Percentiles rank a stretch among this genome's conserved stretches.
Evolutionary conservation across 1,140 invertebrate genomes (phyloP).

Genomic region (Dolichoris vasculosae): DNA sequence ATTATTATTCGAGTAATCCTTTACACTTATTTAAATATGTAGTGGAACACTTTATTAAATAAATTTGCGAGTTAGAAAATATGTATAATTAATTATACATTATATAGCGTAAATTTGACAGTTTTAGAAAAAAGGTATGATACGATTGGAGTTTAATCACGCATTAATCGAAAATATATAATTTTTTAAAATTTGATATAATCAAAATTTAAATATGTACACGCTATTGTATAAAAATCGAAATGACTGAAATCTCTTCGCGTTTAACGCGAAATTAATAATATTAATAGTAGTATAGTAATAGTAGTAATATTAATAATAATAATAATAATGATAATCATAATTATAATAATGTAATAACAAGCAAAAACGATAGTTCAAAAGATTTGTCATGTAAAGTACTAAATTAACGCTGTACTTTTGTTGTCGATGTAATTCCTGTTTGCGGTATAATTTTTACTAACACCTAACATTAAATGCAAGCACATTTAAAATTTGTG

Average conservation of each 20-base stretch:
- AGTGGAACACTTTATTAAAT: not conserved
- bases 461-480: slow-evolving; percentile 43
- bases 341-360: slow-evolving; percentile 25
- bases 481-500: slow-evolving; percentile 33
- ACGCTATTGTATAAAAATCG: slow-evolving; percentile 30
- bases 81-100: slow-evolving; percentile 13
- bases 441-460: slow-evolving; percentile 8
- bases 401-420: not conserved
- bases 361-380: not conserved
- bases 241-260: slow-evolving; percentile 46
- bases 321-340: slow-evolving; percentile 25
- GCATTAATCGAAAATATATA: slow-evolving; percentile 28
- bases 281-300: slow-evolving; percentile 26
- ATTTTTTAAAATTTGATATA: slow-evolving; percentile 22
- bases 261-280: slow-evolving; percentile 9
- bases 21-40: not conserved
- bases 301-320: slow-evolving; percentile 15
- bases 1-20: not conserved
- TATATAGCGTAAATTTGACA: not conserved
- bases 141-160: slow-evolving; percentile 46
- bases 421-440: slow-evolving; percentile 6
- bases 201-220: slow-evolving; percentile 44
- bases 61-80: not conserved
- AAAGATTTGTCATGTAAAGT: not conserved
- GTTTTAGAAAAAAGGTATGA: slow-evolving; percentile 33